A percentile compares a stretch with the other conserved stretches of the same genome.
These are phyloP conservation scores for Odontomyia ornata DNA, from an alignment of 2,888 invertebrate genomes.

Conservation along the genomic window DNA sequence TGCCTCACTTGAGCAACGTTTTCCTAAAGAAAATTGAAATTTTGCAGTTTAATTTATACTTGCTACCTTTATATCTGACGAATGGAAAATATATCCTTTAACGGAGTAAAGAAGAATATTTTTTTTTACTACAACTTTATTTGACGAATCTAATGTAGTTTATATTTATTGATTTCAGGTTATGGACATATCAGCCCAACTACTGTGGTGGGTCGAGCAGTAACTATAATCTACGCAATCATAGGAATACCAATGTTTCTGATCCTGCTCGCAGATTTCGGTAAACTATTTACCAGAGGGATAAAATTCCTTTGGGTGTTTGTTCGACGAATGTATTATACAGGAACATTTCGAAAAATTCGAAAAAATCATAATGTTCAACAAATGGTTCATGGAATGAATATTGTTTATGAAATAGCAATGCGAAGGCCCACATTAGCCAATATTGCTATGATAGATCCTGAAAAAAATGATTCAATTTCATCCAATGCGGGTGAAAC, in stretches of 20 bases:
- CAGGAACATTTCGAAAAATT: slow-evolving; percentile 82
- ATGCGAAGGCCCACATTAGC: slow-evolving; percentile 76
- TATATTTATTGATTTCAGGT: too few relatives aligned
- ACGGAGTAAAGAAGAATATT: too few relatives aligned
- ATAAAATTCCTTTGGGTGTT: slow-evolving; percentile 92
- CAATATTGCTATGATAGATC: slow-evolving; percentile 66
- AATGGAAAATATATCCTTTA: too few relatives aligned
- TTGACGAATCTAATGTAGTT: too few relatives aligned
- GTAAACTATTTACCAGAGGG: slow-evolving; percentile 88
- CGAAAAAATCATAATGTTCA: slow-evolving; percentile 79
- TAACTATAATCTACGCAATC: slow-evolving; percentile 93
- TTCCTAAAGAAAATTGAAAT: too few relatives aligned
- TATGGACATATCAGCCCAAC: slow-evolving; percentile 96
- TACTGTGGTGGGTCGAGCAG: slow-evolving; percentile 83
- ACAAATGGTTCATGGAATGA: slow-evolving; percentile 86
- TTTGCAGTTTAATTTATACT: too few relatives aligned
- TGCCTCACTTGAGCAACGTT: too few relatives aligned
- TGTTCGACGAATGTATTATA: slow-evolving; percentile 83
- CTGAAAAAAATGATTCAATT: slow-evolving; percentile 63
- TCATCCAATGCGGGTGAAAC: slow-evolving; percentile 55
- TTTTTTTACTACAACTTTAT: too few relatives aligned
- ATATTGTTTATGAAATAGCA: slow-evolving; percentile 82
- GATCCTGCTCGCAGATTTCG: slow-evolving; percentile 93
- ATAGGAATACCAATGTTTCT: slow-evolving; percentile 96
- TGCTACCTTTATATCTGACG: too few relatives aligned